A percentile compares a stretch with the other conserved stretches of the same genome.
Evolutionary conservation across 2,888 invertebrate species (phyloP).

Genomic region (Panorpa germanica): DNA sequence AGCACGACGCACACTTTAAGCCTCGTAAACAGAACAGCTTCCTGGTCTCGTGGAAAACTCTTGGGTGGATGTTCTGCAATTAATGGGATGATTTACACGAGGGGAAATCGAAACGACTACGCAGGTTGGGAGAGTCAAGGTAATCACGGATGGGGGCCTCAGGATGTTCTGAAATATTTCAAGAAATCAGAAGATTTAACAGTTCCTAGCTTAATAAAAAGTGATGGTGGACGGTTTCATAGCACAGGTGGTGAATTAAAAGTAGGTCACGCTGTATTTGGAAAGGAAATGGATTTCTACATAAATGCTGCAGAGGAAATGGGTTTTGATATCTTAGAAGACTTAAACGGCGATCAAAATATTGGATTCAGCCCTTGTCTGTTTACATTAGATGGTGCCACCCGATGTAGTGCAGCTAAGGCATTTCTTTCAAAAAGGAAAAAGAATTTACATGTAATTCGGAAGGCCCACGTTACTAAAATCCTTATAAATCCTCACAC

Average conservation of each 20-base stretch:
- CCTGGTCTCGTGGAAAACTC: slow-evolving; percentile 85
- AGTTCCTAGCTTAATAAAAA: slow-evolving; percentile 63
- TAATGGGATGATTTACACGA: slow-evolving; percentile 82
- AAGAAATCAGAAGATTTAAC: slow-evolving; percentile 83
- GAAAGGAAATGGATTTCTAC: no score
- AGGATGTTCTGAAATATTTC: slow-evolving; percentile 64
- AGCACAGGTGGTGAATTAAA: slow-evolving; percentile 66
- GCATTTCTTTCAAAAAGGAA: slow-evolving; percentile 66
- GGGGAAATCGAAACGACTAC: slow-evolving; percentile 75
- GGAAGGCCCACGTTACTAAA: slow-evolving; percentile 61
- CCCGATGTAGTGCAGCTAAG: slow-evolving; percentile 75
- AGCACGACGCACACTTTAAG: no score
- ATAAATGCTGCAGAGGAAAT: slow-evolving; percentile 65
- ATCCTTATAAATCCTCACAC: slow-evolving; percentile 52
- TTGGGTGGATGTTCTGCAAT: slow-evolving; percentile 75
- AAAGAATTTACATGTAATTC: slow-evolving; percentile 67
- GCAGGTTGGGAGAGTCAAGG: slow-evolving; percentile 71
- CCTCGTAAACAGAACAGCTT: no score
- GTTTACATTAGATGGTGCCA: slow-evolving; percentile 57
- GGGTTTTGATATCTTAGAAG: slow-evolving; percentile 69
- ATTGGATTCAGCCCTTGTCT: slow-evolving; percentile 82
- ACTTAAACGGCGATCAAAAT: slow-evolving; percentile 73
- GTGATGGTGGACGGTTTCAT: slow-evolving; percentile 61
- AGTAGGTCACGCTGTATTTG: slow-evolving; percentile 68
- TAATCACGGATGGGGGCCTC: slow-evolving; percentile 72